phyloP scores from a whole-genome alignment of 2,888 invertebrate species.

The Coremacera marginata region DNA sequence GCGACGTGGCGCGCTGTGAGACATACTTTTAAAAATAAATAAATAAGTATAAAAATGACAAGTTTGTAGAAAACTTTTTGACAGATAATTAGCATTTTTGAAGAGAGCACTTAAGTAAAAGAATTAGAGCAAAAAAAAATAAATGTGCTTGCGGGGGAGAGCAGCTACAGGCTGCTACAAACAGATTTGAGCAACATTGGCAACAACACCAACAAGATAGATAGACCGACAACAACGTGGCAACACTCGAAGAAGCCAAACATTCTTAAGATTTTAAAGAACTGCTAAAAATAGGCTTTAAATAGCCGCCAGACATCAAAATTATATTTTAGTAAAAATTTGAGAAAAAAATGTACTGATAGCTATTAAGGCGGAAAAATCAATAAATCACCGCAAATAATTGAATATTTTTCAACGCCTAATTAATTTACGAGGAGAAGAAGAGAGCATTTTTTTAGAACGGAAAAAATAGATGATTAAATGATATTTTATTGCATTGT shows the following conservation, averaged over 20 bases:
- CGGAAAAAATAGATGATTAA: background rate
- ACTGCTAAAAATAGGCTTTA: background rate
- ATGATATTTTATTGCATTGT: background rate
- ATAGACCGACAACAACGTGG: background rate
- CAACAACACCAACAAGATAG: background rate
- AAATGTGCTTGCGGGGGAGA: background rate
- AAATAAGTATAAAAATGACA: background rate
- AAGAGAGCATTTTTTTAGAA: background rate
- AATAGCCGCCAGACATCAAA: background rate
- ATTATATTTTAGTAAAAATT: background rate
- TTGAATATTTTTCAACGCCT: background rate
- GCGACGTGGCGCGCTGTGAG: background rate
- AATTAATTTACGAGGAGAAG: background rate
- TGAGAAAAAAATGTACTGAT: background rate
- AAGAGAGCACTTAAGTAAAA: background rate
- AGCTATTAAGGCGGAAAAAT: background rate
- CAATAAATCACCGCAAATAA: background rate
- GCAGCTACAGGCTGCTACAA: too few relatives aligned
- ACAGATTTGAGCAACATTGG: background rate
- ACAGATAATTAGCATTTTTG: slow-evolving; percentile 32
- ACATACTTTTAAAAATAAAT: background rate
- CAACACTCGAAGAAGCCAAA: background rate
- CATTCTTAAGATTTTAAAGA: background rate
- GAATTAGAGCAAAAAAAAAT: background rate
- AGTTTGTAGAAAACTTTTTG: slow-evolving; percentile 20